A percentile compares a stretch with the other conserved stretches of the same genome.
These are phyloP conservation scores for Galerucella pusilla DNA, from an alignment of 2,888 invertebrate genomes.

Conservation along the genomic window DNA sequence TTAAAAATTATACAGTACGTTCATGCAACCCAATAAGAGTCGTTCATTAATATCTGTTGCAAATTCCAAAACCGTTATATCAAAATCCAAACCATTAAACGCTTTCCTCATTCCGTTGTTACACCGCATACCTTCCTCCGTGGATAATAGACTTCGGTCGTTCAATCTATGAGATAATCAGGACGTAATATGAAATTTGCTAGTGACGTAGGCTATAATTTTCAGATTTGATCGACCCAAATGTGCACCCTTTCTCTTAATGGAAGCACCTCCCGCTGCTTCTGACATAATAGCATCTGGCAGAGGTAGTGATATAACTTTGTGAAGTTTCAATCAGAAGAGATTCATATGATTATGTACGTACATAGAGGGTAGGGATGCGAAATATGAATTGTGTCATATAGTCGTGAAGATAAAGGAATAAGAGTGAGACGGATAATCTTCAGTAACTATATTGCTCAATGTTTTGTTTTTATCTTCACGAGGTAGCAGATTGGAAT, in stretches of 20 bases:
- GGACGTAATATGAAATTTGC: conserved; percentile 35
- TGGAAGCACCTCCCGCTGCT: conserved; percentile 48
- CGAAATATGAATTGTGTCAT: not conserved
- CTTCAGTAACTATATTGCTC: too few relatives aligned
- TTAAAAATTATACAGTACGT: not conserved
- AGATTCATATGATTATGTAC: conserved; percentile 8
- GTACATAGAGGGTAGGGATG: not conserved
- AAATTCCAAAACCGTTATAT: conserved; percentile 7
- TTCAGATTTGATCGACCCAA: conserved; percentile 43
- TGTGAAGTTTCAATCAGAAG: conserved; percentile 43
- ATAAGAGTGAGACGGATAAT: too few relatives aligned
- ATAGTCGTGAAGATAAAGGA: too few relatives aligned
- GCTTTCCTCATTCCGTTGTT: conserved; percentile 10
- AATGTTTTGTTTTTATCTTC: too few relatives aligned
- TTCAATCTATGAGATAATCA: conserved; percentile 29
- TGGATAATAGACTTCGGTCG: conserved; percentile 22
- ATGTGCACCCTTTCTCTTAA: conserved; percentile 43
- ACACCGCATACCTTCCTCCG: conserved; percentile 5
- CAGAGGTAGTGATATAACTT: conserved; percentile 50
- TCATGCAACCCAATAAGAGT: not conserved
- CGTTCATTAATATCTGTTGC: not conserved
- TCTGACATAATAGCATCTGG: conserved; percentile 51
- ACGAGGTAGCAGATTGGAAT: too few relatives aligned
- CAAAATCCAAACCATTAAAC: conserved; percentile 15
- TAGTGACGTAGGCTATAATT: conserved; percentile 42